Conservation (phyloP, 2,888 invertebrate genomes). For the Eucera pruinosa region DNA sequence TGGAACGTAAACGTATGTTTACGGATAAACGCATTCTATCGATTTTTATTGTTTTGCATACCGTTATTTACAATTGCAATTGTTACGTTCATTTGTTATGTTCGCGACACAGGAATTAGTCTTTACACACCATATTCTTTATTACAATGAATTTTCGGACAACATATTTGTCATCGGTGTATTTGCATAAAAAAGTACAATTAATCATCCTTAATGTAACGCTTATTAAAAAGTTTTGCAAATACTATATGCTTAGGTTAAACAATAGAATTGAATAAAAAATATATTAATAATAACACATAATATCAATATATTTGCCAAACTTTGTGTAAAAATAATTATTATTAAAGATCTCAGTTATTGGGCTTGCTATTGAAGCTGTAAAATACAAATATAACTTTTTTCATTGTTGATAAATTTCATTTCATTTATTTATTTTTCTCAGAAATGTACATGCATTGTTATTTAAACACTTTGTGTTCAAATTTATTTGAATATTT, state of each 20-base stretch:
- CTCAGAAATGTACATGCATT: conserved; percentile 10
- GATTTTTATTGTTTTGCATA: neutral
- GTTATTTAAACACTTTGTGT: neutral
- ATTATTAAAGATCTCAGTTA: neutral
- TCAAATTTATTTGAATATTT: too few species aligned
- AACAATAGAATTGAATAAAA: neutral
- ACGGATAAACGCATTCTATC: neutral
- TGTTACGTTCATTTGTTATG: conserved; percentile 1
- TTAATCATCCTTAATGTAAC: neutral
- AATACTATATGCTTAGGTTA: neutral
- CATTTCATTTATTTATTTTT: conserved; percentile 15
- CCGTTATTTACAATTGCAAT: neutral
- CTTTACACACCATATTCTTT: neutral
- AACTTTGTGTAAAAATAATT: neutral
- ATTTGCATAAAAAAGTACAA: neutral
- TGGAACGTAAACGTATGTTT: neutral
- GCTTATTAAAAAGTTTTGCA: neutral
- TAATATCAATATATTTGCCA: too few species aligned
- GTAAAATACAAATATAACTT: neutral
- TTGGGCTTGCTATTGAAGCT: neutral
- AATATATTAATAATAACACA: too few species aligned
- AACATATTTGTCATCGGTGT: neutral
- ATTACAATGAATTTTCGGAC: neutral
- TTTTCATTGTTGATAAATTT: neutral
- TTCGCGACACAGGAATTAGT: neutral